A percentile compares a stretch with the other conserved stretches of the same genome.
phyloP scores from a whole-genome alignment of 2,113 vertebrate species.

The Lampris megalopsis region DNA sequence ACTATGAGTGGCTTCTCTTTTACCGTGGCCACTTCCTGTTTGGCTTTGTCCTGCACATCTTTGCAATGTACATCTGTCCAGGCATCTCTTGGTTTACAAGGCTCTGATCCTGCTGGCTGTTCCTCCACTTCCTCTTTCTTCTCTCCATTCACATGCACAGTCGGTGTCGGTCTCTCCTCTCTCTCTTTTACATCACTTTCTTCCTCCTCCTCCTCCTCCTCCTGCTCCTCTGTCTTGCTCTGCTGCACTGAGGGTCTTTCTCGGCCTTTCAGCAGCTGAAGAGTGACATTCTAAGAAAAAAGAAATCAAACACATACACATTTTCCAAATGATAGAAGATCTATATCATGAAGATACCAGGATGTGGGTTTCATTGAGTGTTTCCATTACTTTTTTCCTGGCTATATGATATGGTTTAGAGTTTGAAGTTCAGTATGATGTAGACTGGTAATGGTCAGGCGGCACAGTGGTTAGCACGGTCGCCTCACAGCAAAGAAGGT shows the following conservation, averaged over 20 bases:
- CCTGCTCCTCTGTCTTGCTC: constrained; percentile 62
- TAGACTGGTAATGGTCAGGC: no score
- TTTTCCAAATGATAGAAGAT: neutral
- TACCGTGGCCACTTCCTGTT: constrained; percentile 1
- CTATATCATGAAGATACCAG: no score
- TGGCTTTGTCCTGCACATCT: constrained; percentile 15
- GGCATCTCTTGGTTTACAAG: neutral
- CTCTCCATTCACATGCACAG: constrained; percentile 46
- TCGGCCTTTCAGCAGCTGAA: constrained; percentile 85
- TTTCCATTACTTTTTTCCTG: no score
- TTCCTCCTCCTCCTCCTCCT: constrained; percentile 53
- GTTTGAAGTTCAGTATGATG: no score
- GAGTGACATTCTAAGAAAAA: constrained; percentile 86
- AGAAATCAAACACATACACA: neutral
- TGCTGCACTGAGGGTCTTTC: constrained; percentile 46
- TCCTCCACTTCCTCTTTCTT: constrained; percentile 17
- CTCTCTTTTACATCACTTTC: constrained; percentile 16
- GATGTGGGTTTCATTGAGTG: no score
- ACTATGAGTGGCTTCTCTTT: neutral
- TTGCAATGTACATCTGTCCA: constrained; percentile 18
- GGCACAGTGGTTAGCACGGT: no score
- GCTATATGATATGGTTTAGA: no score
- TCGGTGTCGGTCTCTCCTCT: constrained; percentile 19
- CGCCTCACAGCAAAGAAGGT: no score
- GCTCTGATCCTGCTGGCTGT: neutral